Percentiles rank a stretch among this genome's conserved stretches.
These are phyloP conservation scores for Pluvialis apricaria DNA, from an alignment of 2,113 vertebrate species.

Conservation along the genomic window DNA sequence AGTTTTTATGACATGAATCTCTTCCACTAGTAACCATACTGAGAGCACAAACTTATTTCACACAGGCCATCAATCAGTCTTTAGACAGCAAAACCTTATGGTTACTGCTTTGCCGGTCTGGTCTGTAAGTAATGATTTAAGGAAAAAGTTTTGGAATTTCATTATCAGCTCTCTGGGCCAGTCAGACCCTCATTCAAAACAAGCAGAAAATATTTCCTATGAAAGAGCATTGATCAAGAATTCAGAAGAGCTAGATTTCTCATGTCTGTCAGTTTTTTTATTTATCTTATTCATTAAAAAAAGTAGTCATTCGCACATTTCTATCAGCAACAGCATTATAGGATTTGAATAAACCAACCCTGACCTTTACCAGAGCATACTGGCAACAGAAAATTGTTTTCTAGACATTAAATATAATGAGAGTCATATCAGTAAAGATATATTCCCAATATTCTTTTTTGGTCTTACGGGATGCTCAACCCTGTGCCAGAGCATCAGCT, in stretches of 20 bases:
- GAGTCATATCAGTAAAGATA: not conserved
- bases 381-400: not conserved
- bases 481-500: not conserved
- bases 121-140: not conserved
- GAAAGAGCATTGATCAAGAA: not conserved
- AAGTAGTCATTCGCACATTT: not conserved
- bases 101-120: not conserved
- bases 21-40: not conserved
- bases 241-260: not conserved
- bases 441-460: not conserved
- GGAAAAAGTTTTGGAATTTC: not conserved
- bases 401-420: not conserved
- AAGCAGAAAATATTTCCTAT: not conserved
- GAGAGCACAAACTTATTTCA: not conserved
- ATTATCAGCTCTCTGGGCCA: not conserved
- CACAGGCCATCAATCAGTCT: not conserved
- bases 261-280: not conserved
- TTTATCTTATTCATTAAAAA: not conserved
- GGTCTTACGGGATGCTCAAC: not conserved
- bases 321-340: not conserved
- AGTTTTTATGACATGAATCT: not conserved
- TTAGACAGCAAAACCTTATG: not conserved
- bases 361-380: not conserved
- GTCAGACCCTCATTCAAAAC: not conserved
- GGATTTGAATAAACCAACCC: not conserved